Base-by-base conservation (phyloP, 2,113 vertebrate species). In the Corythoichthys haematopterus region DNA sequence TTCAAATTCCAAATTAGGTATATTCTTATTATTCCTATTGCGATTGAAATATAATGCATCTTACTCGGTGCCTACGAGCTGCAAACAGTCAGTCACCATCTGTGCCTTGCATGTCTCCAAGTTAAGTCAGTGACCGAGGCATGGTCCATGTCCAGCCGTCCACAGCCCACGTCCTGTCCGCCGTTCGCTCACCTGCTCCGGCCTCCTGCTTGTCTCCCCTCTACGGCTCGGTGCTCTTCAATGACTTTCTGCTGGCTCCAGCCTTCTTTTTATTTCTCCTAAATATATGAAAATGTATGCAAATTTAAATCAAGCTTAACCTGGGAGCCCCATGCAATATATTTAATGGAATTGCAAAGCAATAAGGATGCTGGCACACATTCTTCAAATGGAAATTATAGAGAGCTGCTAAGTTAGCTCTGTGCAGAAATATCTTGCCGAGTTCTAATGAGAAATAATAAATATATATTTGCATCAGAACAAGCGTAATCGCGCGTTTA, bases 271-370 rank as follows among this genome's bases (percentile, higher is more conserved):
- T 97, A 97, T 97, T 98, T 97, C 94, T 95, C 91, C 95, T 95
- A 96, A 98, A 98, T 95, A 93, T 95, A 98, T 98, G 95, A 98
- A 97, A 98, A 98, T 98, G 94, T 97, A 98, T 98, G 96, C 95
- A 96, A 98, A 98, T 98, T 95, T 96, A 96, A 98, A 95, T 97
- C 95, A 96, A 96, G 94, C 94, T 96, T 95, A 97, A 97, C 94
- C 93, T 96, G 93, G 93, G 91, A 93, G 94, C 93, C 91, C 88
- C 89, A 88, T 43, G 93, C 93, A 94, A 96, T 95, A 95, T 94
- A 95, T 96, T 96, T 95, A 94, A 96, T 94, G 94, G 94, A 94
- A 95, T 96, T 94, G 95, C 93, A 94, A 94, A 95, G 94, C 94
- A 96, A 95, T 95, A 94, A 95, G 92, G 82, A 86, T 87, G 93